phyloP scores from a whole-genome alignment of 2,888 invertebrate species.

The Coecobrya sp. region DNA sequence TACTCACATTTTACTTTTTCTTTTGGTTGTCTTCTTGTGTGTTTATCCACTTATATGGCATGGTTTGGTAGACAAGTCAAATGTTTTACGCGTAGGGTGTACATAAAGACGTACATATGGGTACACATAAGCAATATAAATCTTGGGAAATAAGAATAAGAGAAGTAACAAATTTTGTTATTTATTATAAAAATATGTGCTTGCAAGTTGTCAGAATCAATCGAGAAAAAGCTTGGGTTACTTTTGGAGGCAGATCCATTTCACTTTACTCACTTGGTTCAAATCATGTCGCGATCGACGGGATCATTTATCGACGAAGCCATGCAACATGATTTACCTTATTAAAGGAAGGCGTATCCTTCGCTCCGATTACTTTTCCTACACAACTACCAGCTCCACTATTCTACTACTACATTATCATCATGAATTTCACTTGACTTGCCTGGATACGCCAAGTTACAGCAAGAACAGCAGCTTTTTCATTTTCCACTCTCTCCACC shows the following conservation, averaged over 20 bases:
- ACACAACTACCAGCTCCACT: not conserved
- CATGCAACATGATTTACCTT: slow-evolving; percentile 79
- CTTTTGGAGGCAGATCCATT: slow-evolving; percentile 43
- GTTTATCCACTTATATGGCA: slow-evolving; percentile 31
- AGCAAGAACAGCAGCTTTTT: slow-evolving; percentile 4
- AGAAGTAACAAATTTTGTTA: slow-evolving; percentile 12
- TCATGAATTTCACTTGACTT: slow-evolving; percentile 18
- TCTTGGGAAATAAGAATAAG: not conserved
- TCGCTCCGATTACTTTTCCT: slow-evolving; percentile 50
- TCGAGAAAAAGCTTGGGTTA: slow-evolving; percentile 29
- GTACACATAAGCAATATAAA: too few relatives aligned
- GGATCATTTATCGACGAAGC: slow-evolving; percentile 77
- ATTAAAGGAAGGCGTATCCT: slow-evolving; percentile 77
- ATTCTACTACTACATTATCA: not conserved
- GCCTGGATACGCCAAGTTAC: too few relatives aligned
- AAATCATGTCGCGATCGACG: slow-evolving; percentile 73
- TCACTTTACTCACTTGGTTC: slow-evolving; percentile 37
- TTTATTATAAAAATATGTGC: slow-evolving; percentile 2
- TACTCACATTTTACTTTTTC: not conserved
- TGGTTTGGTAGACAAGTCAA: not conserved
- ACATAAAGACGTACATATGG: not conserved
- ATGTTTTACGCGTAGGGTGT: not conserved
- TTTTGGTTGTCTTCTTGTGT: not conserved
- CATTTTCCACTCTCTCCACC: slow-evolving; percentile 3
- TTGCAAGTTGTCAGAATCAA: slow-evolving; percentile 56